Evolutionary conservation across 1,140 invertebrate species (phyloP), one percentile per base, ranked within the genome.

Genomic region (Uloborus diversus): DNA sequence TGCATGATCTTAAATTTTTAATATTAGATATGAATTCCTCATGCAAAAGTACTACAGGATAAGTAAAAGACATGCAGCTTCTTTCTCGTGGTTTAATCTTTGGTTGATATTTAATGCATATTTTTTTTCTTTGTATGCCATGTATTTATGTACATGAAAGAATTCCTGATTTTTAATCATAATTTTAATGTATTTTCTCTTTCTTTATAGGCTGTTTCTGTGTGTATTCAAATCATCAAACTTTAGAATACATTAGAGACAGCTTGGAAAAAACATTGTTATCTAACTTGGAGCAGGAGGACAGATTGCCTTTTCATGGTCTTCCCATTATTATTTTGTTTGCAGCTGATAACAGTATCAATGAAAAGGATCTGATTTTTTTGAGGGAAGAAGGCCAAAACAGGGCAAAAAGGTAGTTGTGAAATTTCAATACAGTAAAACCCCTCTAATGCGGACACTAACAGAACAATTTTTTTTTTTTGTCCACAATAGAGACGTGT

Each of bases 221-320:
- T 86, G 93, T 97, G 30, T 99, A 95, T 87, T 94, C 95, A 82
- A 94, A 96, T 85, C 92, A 93, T 81, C 92, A 95, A 83, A 94
- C 94, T 2, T 93, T 98, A 85, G 95, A 97, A 83, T 97, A 96
- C 85, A 92, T 98, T 49, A 90, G 94, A 82, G 93, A 93, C 79
- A 96, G 94, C 85, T 89, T 98, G 79, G 95, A 97, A 85, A 96
- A 96, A 86, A 97, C 95, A 13, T 88, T 98, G 5, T 86, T 97
- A 0, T 94, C 94, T 3, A 96, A 96, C 90, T 88, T 97, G 69
- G 94, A 96, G 85, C 92, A 95, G 84, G 94, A 96, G 84, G 95
- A 97, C 84, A 79, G 83, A 33, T 85, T 93, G 65, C 92, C 93
- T 17, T 94, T 95, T 85, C 90, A 94, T 87, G 94, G 94, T 81